Conservation (phyloP, 2,888 invertebrate species). For the Microplitis manilae region DNA sequence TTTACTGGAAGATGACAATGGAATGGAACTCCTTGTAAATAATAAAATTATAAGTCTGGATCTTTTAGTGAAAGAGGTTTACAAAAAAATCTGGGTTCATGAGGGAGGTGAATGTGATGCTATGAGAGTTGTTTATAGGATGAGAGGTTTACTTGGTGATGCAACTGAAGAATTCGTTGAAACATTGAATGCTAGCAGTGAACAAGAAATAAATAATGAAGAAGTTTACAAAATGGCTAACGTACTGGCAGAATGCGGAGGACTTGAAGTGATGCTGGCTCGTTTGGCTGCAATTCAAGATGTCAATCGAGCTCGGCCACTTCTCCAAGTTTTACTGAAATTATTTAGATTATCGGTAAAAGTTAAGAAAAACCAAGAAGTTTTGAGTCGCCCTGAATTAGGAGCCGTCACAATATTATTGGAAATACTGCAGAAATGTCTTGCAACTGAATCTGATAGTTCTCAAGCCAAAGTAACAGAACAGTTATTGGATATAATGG, state of each 20-base stretch:
- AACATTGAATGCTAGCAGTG: constrained; percentile 87
- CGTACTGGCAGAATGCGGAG: constrained; percentile 86
- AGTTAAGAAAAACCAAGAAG: constrained; percentile 90
- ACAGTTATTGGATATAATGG: constrained; percentile 94
- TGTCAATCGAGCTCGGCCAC: constrained; percentile 87
- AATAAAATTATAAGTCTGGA: constrained; percentile 99
- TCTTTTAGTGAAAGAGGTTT: constrained; percentile 94
- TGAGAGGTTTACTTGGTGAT: constrained; percentile 97
- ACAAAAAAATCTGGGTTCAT: constrained; percentile 83
- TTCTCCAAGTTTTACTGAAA: constrained; percentile 91
- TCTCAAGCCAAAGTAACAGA: constrained; percentile 86
- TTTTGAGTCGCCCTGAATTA: constrained; percentile 88
- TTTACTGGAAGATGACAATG: constrained; percentile 96
- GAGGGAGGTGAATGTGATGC: constrained; percentile 94
- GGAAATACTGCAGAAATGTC: constrained; percentile 85
- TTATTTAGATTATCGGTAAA: constrained; percentile 92
- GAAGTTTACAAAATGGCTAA: constrained; percentile 93
- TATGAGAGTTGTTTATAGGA: constrained; percentile 97
- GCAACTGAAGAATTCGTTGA: constrained; percentile 99
- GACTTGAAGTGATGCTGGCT: constrained; percentile 86
- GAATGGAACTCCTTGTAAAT: constrained; percentile 97
- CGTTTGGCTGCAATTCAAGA: constrained; percentile 90
- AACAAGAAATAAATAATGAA: constrained; percentile 93
- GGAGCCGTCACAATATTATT: constrained; percentile 88
- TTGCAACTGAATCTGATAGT: constrained; percentile 79